These are phyloP conservation scores for Anoura caudifer DNA, from an alignment of 2,113 vertebrate species.

Conservation along the genomic window DNA sequence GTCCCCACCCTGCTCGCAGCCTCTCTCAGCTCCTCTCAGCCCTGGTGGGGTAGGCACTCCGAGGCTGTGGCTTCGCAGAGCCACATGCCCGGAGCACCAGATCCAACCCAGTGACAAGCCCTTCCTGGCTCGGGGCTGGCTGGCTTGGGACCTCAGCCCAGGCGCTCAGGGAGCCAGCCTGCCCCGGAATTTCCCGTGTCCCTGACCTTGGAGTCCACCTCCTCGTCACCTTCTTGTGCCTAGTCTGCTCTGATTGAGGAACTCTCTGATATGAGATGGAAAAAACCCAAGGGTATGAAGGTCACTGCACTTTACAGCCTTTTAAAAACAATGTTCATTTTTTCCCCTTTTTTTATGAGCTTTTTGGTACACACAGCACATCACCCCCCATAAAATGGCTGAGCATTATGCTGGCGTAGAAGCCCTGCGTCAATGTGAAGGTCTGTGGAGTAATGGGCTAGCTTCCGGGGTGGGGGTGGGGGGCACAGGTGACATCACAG, in stretches of 20 bases:
- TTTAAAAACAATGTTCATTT: constrained; percentile 63
- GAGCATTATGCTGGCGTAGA: not conserved
- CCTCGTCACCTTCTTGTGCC: not conserved
- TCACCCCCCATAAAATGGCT: constrained; percentile 37
- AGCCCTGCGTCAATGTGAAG: not conserved
- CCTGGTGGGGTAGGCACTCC: rapidly evolving
- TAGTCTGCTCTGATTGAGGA: constrained; percentile 13
- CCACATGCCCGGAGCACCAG: not conserved
- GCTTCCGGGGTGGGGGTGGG: rapidly evolving
- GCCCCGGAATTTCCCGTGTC: not conserved
- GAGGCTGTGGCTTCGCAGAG: not conserved
- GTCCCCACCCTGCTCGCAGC: not conserved
- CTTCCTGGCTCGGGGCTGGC: not conserved
- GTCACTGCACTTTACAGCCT: constrained; percentile 58
- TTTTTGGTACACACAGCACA: constrained; percentile 55
- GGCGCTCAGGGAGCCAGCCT: not conserved
- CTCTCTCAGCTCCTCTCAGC: not conserved
- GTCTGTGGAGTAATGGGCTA: not conserved
- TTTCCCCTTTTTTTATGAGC: constrained; percentile 40
- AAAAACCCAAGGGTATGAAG: constrained; percentile 55
- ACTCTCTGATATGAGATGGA: constrained; percentile 29
- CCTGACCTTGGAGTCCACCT: not conserved
- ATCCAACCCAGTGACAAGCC: not conserved
- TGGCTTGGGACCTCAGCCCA: not conserved
- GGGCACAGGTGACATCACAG: rapidly evolving